Percentiles rank a stretch among this genome's conserved stretches.
Evolutionary conservation across 2,113 vertebrate genomes (phyloP).

Genomic region (Callipepla californica): DNA sequence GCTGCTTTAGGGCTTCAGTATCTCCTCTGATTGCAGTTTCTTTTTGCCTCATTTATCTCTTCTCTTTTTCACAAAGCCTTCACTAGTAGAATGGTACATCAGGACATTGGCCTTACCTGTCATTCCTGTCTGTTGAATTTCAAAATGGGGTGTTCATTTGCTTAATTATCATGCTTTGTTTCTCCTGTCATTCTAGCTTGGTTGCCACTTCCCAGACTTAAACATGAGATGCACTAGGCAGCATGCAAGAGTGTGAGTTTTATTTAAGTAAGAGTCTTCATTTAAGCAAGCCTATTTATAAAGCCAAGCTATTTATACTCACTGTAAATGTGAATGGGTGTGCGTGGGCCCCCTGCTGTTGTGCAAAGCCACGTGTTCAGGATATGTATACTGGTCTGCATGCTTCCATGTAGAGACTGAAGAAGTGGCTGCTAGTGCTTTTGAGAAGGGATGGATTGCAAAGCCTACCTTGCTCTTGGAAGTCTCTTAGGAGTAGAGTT

Average conservation of each 20-base stretch:
- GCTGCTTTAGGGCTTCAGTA: background rate
- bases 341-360: constrained; percentile 32
- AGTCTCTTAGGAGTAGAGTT: background rate
- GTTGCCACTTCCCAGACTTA: constrained; percentile 12
- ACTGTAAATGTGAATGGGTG: constrained; percentile 18
- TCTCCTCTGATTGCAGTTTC: background rate
- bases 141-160: background rate
- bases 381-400: constrained; percentile 19
- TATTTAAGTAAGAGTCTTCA: constrained; percentile 42
- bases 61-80: background rate
- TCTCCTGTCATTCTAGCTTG: background rate
- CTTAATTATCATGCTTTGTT: background rate
- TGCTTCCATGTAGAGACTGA: background rate
- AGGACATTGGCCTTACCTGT: background rate
- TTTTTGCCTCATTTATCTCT: background rate
- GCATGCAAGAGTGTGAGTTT: background rate
- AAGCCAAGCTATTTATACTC: background rate
- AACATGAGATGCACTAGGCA: background rate
- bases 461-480: background rate
- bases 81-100: background rate
- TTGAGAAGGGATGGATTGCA: background rate
- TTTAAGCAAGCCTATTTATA: constrained; percentile 51
- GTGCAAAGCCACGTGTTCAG: constrained; percentile 9
- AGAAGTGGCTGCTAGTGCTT: background rate
- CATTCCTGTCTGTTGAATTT: background rate